These are phyloP conservation scores for Macroramphosus scolopax DNA, from an alignment of 2,797 vertebrate genomes.

Conservation along the genomic window DNA sequence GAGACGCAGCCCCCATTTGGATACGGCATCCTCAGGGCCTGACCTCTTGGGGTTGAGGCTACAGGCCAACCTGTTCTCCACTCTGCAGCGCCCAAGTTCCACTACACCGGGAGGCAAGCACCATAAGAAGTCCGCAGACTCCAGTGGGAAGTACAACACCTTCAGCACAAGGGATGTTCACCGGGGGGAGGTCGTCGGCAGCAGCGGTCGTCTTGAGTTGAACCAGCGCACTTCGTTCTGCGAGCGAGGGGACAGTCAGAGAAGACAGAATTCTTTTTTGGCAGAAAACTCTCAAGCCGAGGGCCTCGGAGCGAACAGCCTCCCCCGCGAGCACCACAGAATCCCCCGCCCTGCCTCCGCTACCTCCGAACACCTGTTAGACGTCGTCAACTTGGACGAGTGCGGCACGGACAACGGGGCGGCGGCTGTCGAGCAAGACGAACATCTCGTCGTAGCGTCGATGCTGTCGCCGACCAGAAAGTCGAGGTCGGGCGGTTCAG, in stretches of 20 bases:
- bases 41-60: constrained; percentile 80
- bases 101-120: constrained; percentile 81
- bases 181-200: constrained; percentile 55
- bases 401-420: constrained; percentile 65
- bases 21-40: constrained; percentile 80
- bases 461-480: constrained; percentile 81
- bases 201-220: constrained; percentile 76
- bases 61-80: constrained; percentile 84
- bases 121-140: constrained; percentile 83
- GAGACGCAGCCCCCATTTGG: constrained; percentile 85
- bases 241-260: constrained; percentile 78
- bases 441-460: constrained; percentile 75
- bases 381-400: constrained; percentile 64
- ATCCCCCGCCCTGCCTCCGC: constrained; percentile 75
- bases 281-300: constrained; percentile 41
- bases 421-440: constrained; percentile 75
- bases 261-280: constrained; percentile 71
- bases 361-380: constrained; percentile 67
- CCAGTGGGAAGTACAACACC: constrained; percentile 85
- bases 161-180: constrained; percentile 87
- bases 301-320: constrained; percentile 33
- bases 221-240: constrained; percentile 87
- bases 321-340: constrained; percentile 63
- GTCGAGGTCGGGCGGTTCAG: constrained; percentile 66
- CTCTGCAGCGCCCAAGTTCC: constrained; percentile 83